Evolutionary conservation across 2,113 vertebrate genomes (phyloP), one percentile per base, ranked within the genome.

Genomic region (Elachura formosa): DNA sequence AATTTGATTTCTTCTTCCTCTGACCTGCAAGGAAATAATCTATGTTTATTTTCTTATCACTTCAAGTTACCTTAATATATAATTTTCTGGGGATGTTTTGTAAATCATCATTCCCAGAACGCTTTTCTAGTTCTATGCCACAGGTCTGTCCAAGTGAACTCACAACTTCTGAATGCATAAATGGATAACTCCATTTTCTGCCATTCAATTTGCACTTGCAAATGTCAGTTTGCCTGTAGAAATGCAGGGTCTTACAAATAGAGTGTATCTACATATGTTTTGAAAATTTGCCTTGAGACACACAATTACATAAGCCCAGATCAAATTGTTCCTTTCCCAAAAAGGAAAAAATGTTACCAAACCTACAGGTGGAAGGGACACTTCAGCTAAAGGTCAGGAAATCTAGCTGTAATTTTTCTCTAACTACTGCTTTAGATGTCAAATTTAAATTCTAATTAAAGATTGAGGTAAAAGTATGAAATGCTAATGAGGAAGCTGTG

Each of bases 401-500:
- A 96, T 72, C 45, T 89, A 91, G 49, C 36, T 89, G 41, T 74
- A 93, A 87, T 91, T 89, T 92, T 73, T 55, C 51, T 83, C 80
- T 91, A 89, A 79, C 84, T 76, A 76, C 48, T 91, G n/a, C 64
- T 95, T 93, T 76, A 93, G 67, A 91, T 69, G 31, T 92, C 46
- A 79, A 49, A 56, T 89, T 95, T 90, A 83, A 87, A 88, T 96
- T 96, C 68, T 81, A 96, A 93, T 95, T 95, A 94, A 95, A 94
- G 78, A 79, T 61, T 56, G 75, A 87, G 46, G 66, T 90, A 93
- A 83, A 88, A 76, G 51, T 67, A 92, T 58, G 41, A 95, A 87
- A 96, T 88, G 81, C 62, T 91, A 91, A 93, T 80, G 45, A 96
- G 48, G 25, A 89, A 81, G 43, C 43, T 88, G 21, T 58, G 73